Percentiles rank a stretch among this genome's conserved stretches.
Evolutionary conservation across 2,797 vertebrate genomes (phyloP).

Genomic region (Malurus splendens): DNA sequence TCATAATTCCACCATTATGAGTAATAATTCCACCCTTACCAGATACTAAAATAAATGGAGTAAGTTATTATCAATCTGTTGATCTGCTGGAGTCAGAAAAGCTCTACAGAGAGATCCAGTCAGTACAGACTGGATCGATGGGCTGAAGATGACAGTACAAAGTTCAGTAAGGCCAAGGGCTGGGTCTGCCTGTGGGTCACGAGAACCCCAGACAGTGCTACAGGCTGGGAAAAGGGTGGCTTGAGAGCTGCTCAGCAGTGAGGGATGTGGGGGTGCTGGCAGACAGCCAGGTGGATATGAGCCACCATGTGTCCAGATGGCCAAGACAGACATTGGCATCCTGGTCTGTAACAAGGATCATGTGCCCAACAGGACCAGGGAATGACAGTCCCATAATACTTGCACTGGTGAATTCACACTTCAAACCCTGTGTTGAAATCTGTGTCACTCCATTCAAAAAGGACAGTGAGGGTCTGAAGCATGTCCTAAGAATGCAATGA

Average conservation of each 20-base stretch:
- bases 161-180: background rate
- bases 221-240: background rate
- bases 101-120: background rate
- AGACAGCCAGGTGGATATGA: background rate
- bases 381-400: background rate
- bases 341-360: background rate
- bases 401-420: background rate
- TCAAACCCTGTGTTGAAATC: background rate
- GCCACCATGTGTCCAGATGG: background rate
- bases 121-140: background rate
- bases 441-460: background rate
- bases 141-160: background rate
- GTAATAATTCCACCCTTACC: background rate
- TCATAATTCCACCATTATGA: background rate
- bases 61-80: background rate
- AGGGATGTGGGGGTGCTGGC: background rate
- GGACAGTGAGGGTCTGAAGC: background rate
- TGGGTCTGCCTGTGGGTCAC: background rate
- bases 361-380: fast-evolving
- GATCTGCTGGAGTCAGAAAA: background rate
- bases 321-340: background rate
- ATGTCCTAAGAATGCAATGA: background rate
- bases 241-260: background rate
- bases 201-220: background rate
- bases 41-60: background rate